These are phyloP conservation scores for Probosciger aterrimus DNA, from an alignment of 2,113 vertebrate species.

Conservation along the genomic window DNA sequence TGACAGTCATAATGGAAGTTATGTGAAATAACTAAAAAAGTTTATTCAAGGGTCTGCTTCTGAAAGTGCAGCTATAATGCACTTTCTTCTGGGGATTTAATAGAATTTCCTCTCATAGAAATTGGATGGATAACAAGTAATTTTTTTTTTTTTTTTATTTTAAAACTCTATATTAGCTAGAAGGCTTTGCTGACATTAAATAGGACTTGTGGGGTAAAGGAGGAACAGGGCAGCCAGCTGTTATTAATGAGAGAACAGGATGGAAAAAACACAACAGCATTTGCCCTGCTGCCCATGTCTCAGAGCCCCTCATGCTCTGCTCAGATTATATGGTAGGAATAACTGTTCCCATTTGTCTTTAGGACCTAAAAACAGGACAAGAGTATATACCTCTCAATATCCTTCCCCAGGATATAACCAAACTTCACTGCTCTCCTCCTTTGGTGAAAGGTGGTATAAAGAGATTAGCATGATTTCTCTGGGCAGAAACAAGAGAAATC, in stretches of 20 bases:
- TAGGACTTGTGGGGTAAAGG: neutral
- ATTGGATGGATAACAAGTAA: constrained; percentile 69
- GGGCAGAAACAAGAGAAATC: neutral
- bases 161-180: neutral
- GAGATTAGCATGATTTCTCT: neutral
- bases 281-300: neutral
- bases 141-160: constrained; percentile 14
- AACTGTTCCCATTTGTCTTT: neutral
- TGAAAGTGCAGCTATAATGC: constrained; percentile 68
- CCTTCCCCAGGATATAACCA: neutral
- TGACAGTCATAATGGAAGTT: constrained; percentile 74
- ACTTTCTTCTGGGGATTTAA: constrained; percentile 72
- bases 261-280: neutral
- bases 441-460: neutral
- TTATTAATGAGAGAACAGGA: neutral
- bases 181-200: neutral
- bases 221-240: neutral
- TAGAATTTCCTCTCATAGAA: constrained; percentile 75
- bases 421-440: neutral
- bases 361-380: neutral
- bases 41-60: constrained; percentile 77
- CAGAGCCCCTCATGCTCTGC: neutral
- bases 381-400: neutral
- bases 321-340: neutral
- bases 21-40: constrained; percentile 77